A percentile compares a stretch with the other conserved stretches of the same genome.
These are phyloP conservation scores for Resseliella maxima DNA, from an alignment of 2,888 invertebrate genomes.

Conservation along the genomic window DNA sequence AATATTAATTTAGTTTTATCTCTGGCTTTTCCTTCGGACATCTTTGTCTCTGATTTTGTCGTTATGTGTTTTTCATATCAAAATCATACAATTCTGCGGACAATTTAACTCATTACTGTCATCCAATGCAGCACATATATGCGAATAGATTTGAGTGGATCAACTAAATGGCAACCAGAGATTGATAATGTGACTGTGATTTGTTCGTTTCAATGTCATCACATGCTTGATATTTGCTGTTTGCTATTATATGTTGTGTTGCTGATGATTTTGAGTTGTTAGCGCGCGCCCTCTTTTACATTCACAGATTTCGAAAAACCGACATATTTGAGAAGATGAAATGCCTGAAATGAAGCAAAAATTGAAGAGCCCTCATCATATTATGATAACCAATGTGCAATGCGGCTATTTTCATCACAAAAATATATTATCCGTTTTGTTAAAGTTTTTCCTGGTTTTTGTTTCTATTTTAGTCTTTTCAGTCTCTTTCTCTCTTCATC, in stretches of 20 bases:
- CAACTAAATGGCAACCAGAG: neutral
- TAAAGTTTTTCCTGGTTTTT: slow-evolving; percentile 37
- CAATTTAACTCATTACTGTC: slow-evolving; percentile 51
- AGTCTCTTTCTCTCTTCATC: neutral
- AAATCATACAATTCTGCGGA: neutral
- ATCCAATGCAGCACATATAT: neutral
- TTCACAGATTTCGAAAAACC: neutral
- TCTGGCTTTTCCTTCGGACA: neutral
- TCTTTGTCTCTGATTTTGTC: neutral
- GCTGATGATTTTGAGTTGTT: neutral
- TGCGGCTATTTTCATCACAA: slow-evolving; percentile 37
- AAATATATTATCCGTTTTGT: slow-evolving; percentile 43
- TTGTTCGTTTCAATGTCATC: slow-evolving; percentile 26
- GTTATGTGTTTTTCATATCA: neutral
- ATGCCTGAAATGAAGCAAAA: neutral
- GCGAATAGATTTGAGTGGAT: slow-evolving; percentile 50
- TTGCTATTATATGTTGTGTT: neutral
- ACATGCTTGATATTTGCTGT: neutral
- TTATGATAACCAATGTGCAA: slow-evolving; percentile 49
- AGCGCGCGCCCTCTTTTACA: neutral
- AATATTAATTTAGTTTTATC: slow-evolving; percentile 23
- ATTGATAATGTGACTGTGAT: slow-evolving; percentile 41
- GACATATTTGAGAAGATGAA: neutral
- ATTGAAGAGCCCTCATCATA: slow-evolving; percentile 54
- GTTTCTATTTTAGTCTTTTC: neutral